Base-by-base conservation (phyloP, 1,140 invertebrate species). In the Drosophila chauvacae region DNA sequence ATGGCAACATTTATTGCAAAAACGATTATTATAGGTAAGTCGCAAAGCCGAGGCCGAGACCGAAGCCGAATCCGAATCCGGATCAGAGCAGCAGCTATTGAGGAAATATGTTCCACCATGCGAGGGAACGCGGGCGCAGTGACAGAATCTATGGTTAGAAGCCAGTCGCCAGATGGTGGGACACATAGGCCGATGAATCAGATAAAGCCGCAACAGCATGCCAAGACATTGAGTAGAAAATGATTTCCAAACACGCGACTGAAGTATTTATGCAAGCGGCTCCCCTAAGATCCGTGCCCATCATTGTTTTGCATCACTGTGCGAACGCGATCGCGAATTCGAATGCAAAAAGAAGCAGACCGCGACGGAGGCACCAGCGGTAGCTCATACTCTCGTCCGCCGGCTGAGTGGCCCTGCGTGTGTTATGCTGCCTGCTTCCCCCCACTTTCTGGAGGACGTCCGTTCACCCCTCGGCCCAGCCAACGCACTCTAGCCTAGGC, bases 11-110 rank as follows among this genome's bases (percentile, higher is more conserved):
- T 82, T 99, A 98, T 93, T 99, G 98, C 95, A 98, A 98, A 93
- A 97, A 98, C 91, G 98, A 99, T 93, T 99, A 99, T 93, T 97
- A 98, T 94, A 97, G 97, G 98, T 99, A 93, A 96, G 96, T 94
- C 61, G 37, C 30, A 16, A 75, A 72, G 55, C 23, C 26, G 53
- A 23, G 77, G 59, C 37, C 26, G 51, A 20, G 13, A 18, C 13
- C 50, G 23, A 41, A 60, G 23, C 60, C 65, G 73, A 56, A 18
- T 30, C 51, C 65, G 73, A 62, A 60, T 23, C 50, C 63, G 53
- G n/a, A 18, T 30, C 51, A 48, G 7, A 26, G 16, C 26, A 30
- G 13, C 20, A 18, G 14, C 16, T 68, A 58, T 69, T 71, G 47
- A 33, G 42, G 45, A 26, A 47, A 60, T 55, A 62, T 78, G 47